A percentile compares a stretch with the other conserved stretches of the same genome.
These are phyloP conservation scores for Colistium nudipinnis DNA, from an alignment of 2,113 vertebrate genomes.

Conservation along the genomic window DNA sequence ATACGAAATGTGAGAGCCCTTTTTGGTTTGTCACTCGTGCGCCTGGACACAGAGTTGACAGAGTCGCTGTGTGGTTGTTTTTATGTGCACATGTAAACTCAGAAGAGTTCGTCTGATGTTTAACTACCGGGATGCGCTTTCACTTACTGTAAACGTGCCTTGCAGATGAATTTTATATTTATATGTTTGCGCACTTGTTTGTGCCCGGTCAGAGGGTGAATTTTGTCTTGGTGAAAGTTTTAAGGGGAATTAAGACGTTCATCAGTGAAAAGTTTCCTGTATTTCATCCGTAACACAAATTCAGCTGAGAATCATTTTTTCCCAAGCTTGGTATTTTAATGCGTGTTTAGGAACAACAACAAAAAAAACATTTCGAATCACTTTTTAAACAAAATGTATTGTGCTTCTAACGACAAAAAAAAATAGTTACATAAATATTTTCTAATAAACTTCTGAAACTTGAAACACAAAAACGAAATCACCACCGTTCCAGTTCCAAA, in stretches of 20 bases:
- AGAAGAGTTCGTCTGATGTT: not conserved
- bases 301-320: not conserved
- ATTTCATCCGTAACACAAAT: not conserved
- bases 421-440: not conserved
- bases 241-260: not conserved
- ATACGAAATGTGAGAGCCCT: not conserved
- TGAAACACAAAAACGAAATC: slow-evolving; percentile 37
- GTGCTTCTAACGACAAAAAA: not conserved
- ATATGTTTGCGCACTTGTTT: too few species aligned
- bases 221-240: not conserved
- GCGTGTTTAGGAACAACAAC: not conserved
- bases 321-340: not conserved
- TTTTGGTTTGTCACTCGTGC: slow-evolving; percentile 15
- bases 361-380: not conserved
- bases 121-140: not conserved
- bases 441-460: too few species aligned
- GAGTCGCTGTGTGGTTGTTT: not conserved
- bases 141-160: too few species aligned
- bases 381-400: not conserved
- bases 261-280: not conserved
- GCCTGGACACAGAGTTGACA: not conserved
- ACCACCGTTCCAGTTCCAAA: slow-evolving; percentile 56
- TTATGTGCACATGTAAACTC: not conserved
- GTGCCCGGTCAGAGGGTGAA: too few species aligned
- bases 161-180: too few species aligned